Base-by-base conservation (phyloP, 2,888 invertebrate genomes). In the Blastobasis lacticolella region DNA sequence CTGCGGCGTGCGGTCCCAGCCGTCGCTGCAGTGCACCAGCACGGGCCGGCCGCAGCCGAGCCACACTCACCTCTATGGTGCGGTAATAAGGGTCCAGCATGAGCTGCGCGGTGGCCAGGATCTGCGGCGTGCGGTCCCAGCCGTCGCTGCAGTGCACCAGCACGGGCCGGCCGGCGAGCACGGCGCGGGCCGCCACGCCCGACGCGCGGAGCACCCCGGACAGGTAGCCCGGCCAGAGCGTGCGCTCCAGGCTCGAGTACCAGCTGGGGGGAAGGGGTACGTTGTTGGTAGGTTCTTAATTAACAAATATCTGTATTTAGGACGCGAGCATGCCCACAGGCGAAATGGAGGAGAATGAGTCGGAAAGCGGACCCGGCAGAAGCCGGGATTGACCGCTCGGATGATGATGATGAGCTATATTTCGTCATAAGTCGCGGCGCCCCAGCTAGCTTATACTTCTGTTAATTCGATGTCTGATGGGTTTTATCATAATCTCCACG, bases 71-170 rank as follows among this genome's bases (percentile, higher is more conserved):
- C 90, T 97, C 94, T 50, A 96, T 90, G 8, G 98, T 99, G 63
- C 99, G 90, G 80, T 99, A 99, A 84, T 93, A 94, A 0, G 98
- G 97, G 89, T 99, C 99, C 43, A 98, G 90, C 69, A 98, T 88
- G 45, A 99, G 90, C 81, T 98, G 95, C 9, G 97, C 96, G 49
- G 98, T 90, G 44, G 98, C 95, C 10, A 97, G 96, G 60, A 99
- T 95, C 88, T 99, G 99, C 46, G 99, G 96, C 52, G 99, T 99
- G 61, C 99, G 91, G 86, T 99, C 99, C 99, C 99, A 99, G 47
- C 99, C 99, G 86, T 99, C 99, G 4, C 97, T 97, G 82, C 99
- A 99, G 81, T 99, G 99, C 7, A 99, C 97, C 56, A 99, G 89
- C 51, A 97, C 98, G 6, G 98, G 97, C 49, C 96, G 91, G 10